A percentile compares a stretch with the other conserved stretches of the same genome.
These are phyloP conservation scores for Neoarius graeffei DNA, from an alignment of 2,113 vertebrate genomes.

Conservation along the genomic window DNA sequence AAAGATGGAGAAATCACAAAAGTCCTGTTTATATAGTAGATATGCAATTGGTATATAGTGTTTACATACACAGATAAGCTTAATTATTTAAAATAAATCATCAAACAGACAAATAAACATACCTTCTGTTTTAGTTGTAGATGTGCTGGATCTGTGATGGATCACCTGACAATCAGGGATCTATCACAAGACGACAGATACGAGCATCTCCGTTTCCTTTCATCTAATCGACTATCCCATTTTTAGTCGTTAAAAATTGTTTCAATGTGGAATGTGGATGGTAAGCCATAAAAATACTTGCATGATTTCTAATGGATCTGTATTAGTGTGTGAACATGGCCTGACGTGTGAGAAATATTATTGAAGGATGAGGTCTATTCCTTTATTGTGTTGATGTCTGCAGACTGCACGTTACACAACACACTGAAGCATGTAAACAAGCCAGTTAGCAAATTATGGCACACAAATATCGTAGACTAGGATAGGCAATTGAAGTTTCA, in stretches of 20 bases:
- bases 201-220: not conserved
- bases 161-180: not conserved
- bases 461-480: not conserved
- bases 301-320: not conserved
- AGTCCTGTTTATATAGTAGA: not conserved
- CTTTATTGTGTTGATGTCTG: not conserved
- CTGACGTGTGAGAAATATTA: not conserved
- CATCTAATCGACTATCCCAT: not conserved
- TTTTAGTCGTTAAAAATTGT: not conserved
- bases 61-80: not conserved
- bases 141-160: not conserved
- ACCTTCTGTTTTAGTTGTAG: not conserved
- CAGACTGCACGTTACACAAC: not conserved
- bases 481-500: not conserved
- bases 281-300: not conserved
- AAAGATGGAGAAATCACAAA: not conserved
- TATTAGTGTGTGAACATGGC: not conserved
- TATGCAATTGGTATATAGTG: not conserved
- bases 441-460: not conserved
- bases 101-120: not conserved
- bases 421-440: slow-evolving; percentile 19
- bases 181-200: not conserved
- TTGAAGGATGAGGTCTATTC: not conserved
- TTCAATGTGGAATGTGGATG: not conserved
- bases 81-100: not conserved